Percentiles rank a stretch among this genome's conserved stretches.
Evolutionary conservation across 2,888 invertebrate genomes (phyloP).

Genomic region (Eumacrocentrus americanus): DNA sequence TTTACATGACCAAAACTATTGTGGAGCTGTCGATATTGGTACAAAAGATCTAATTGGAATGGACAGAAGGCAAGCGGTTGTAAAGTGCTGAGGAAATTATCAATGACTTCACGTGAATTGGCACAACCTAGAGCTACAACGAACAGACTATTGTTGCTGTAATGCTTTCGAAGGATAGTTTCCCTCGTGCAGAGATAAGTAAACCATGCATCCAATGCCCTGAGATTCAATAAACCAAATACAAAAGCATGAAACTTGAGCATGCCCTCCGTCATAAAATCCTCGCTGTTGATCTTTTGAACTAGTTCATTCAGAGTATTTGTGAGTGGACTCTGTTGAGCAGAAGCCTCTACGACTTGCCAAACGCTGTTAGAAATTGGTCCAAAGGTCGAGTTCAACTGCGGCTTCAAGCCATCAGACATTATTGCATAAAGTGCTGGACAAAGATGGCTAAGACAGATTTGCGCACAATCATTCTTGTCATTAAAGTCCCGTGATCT

Average conservation of each 20-base stretch:
- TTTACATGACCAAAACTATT: slow-evolving; percentile 76
- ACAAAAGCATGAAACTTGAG: slow-evolving; percentile 90
- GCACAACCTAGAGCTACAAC: slow-evolving; percentile 66
- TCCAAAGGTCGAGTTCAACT: slow-evolving; percentile 83
- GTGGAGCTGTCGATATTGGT: slow-evolving; percentile 78
- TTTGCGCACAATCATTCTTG: slow-evolving; percentile 74
- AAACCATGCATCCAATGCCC: slow-evolving; percentile 90
- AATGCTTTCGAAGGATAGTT: slow-evolving; percentile 80
- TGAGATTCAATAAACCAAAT: slow-evolving; percentile 82
- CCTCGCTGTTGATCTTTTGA: slow-evolving; percentile 80
- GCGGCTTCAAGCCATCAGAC: slow-evolving; percentile 82
- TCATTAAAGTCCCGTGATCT: slow-evolving; percentile 60
- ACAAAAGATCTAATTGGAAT: slow-evolving; percentile 81
- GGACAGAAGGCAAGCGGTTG: slow-evolving; percentile 81
- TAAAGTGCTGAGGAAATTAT: slow-evolving; percentile 76
- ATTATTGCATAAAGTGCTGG: slow-evolving; percentile 84
- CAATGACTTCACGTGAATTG: slow-evolving; percentile 66
- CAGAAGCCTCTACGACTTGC: slow-evolving; percentile 88
- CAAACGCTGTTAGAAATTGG: slow-evolving; percentile 86
- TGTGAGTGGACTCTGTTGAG: slow-evolving; percentile 85
- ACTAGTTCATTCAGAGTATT: slow-evolving; percentile 84
- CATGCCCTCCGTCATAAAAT: slow-evolving; percentile 81
- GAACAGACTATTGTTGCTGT: slow-evolving; percentile 76
- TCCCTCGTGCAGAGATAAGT: slow-evolving; percentile 85
- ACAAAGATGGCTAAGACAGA: slow-evolving; percentile 78